Conservation (phyloP, 37 sponge, comb jelly and placozoan genomes). For the Diacarnus erythraeanus region DNA sequence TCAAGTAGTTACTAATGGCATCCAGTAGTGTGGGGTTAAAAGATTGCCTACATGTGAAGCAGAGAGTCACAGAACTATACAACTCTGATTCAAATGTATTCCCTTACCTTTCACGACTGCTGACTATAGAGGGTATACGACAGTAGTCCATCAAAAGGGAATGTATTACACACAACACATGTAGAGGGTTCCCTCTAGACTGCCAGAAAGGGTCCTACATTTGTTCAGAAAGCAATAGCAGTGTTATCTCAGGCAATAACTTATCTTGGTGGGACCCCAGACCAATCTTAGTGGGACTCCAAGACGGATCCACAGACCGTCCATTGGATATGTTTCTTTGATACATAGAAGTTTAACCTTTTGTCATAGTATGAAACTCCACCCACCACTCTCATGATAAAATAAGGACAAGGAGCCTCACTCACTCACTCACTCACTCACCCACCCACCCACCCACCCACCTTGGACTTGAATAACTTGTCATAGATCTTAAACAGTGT, state of each 20-base stretch:
- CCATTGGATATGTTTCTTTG: neutral
- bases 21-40: conserved; percentile 37
- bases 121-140: conserved; percentile 15
- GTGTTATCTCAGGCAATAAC: no score
- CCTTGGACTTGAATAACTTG: conserved; percentile 77
- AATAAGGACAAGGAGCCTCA: neutral
- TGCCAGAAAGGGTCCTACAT: no score
- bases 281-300: no score
- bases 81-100: no score
- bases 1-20: conserved; percentile 62
- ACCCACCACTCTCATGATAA: neutral
- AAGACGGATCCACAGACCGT: no score
- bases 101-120: conserved; percentile 44
- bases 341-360: no score
- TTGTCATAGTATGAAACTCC: neutral
- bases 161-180: conserved; percentile 43
- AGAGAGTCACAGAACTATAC: no score
- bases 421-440: conserved; percentile 3
- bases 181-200: conserved; percentile 27
- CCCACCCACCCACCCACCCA: neutral
- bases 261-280: no score
- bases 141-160: conserved; percentile 35
- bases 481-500: conserved; percentile 70
- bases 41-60: conserved; percentile 25
- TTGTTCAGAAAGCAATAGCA: no score